Evolutionary conservation across 1,140 invertebrate species (phyloP).

Genomic region (Phenacoccus solenopsis): DNA sequence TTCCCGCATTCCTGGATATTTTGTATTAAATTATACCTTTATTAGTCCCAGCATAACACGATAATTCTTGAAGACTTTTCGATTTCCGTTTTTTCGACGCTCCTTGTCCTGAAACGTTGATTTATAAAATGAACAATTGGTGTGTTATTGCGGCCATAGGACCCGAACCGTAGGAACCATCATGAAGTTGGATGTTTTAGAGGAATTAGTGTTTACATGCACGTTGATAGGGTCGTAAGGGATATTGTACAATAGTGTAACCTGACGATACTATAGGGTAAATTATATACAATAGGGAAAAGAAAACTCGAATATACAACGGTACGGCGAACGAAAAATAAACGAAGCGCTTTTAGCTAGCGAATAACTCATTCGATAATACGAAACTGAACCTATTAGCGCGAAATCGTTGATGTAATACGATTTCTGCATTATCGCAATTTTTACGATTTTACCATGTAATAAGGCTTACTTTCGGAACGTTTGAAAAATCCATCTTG

Average conservation of each 20-base stretch:
- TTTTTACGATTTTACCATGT: not conserved
- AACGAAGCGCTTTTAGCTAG: not conserved
- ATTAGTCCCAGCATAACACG: conserved; percentile 51
- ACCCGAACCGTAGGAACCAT: not conserved
- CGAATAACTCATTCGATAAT: not conserved
- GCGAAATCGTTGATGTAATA: not conserved
- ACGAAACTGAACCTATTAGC: not conserved
- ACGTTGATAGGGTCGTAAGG: not conserved
- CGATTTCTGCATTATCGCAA: not conserved
- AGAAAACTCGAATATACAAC: too few relatives aligned
- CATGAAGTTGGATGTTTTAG: too few relatives aligned
- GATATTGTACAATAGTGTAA: not conserved
- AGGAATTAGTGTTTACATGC: too few relatives aligned
- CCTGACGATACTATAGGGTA: not conserved
- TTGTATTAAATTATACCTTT: conserved; percentile 42
- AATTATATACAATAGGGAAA: not conserved
- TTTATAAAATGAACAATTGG: conserved; percentile 25
- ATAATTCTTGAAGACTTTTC: conserved; percentile 51
- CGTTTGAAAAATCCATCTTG: conserved; percentile 84
- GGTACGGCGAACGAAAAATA: not conserved
- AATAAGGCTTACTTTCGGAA: conserved; percentile 67
- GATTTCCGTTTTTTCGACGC: conserved; percentile 42
- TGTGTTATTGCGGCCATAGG: not conserved
- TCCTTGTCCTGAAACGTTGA: conserved; percentile 47
- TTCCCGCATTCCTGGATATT: not conserved